Evolutionary conservation across 2,888 invertebrate species (phyloP), one percentile per base, ranked within the genome.

Genomic region (Argyresthia goedartella): DNA sequence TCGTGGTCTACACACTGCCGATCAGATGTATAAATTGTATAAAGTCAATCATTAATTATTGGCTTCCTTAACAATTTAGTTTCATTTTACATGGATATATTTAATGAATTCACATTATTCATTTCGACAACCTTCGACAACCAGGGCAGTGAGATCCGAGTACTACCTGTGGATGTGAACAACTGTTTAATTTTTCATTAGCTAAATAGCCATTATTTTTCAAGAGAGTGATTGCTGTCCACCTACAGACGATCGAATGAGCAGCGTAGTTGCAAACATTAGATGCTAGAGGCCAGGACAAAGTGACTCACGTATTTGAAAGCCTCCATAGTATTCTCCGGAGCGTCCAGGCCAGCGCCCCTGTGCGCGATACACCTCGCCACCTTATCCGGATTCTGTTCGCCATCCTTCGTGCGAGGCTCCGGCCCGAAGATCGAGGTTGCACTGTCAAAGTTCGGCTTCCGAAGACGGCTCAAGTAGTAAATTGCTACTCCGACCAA

Each of bases 271-370:
- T n/a, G n/a, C n/a, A n/a, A n/a, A n/a, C n/a, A n/a, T n/a, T n/a
- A n/a, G n/a, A n/a, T n/a, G n/a, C 25, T 4, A 25, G 25, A 25
- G n/a, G 25, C 25, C 25, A 25, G 25, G 25, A 25, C 25, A 2
- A 25, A 47, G 15, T 52, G 47, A 81, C 87, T 84, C 70, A 92
- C 92, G 74, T 90, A 87, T 79, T 89, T 88, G 61, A 94, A 91
- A 1, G 94, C 94, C 52, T 88, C 88, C 57, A 94, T 68, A 57
- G 92, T 94, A 71, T 95, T 95, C 76, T 95, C 95, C 0, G 95
- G 95, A 4, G 92, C 94, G 76, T 95, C 94, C 45, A 91, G 76
- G 1, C 89, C 91, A 10, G 91, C 93, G 4, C 93, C 94, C 65
- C 94, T 87, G 64, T 95, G 95, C 0, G 92, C 94, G 53, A 93